These are phyloP conservation scores for Acrocyrtus sp. DNA, from an alignment of 2,888 invertebrate species.

Conservation along the genomic window DNA sequence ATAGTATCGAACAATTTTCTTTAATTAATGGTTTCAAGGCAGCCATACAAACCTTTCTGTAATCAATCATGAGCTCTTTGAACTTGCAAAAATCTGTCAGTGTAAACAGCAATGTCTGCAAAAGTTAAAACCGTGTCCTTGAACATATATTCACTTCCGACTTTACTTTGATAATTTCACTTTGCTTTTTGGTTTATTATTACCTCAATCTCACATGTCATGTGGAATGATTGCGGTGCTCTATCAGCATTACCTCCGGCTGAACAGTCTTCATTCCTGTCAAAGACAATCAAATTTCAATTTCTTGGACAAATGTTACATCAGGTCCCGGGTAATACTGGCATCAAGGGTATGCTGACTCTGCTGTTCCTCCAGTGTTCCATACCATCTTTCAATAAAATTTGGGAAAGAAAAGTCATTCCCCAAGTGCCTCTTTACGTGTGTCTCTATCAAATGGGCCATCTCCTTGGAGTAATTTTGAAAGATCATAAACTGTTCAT, in stretches of 20 bases:
- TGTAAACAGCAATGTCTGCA: slow-evolving; percentile 45
- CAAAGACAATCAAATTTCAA: neutral
- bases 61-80: slow-evolving; percentile 53
- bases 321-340: slow-evolving; percentile 32
- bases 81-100: slow-evolving; percentile 52
- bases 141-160: neutral
- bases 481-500: slow-evolving; percentile 51
- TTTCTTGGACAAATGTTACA: slow-evolving; percentile 6
- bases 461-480: slow-evolving; percentile 53
- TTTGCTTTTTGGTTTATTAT: neutral
- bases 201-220: slow-evolving; percentile 45
- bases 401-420: slow-evolving; percentile 45
- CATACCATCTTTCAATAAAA: slow-evolving; percentile 40
- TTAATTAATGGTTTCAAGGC: neutral
- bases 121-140: no score
- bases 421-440: slow-evolving; percentile 42
- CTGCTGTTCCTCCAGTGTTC: slow-evolving; percentile 25
- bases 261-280: slow-evolving; percentile 22
- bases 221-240: slow-evolving; percentile 16
- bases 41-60: slow-evolving; percentile 44
- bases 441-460: slow-evolving; percentile 50
- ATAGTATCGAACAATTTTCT: no score
- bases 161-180: neutral
- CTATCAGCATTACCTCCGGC: neutral
- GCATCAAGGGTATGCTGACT: no score